phyloP scores from a whole-genome alignment of 2,888 invertebrate genomes.

The Drosophila siamana region DNA sequence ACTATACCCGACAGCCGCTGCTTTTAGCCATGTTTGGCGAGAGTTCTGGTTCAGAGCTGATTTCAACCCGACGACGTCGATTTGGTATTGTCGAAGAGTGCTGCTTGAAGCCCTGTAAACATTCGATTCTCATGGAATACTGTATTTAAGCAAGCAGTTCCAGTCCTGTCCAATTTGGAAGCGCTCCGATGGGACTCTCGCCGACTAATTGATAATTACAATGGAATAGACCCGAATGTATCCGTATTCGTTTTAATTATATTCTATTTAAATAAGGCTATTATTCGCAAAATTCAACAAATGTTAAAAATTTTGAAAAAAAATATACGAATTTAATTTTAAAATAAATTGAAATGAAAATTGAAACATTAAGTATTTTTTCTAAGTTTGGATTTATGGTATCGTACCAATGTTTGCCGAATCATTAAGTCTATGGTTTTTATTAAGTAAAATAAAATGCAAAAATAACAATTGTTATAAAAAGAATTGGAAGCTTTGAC shows the following conservation, averaged over 20 bases:
- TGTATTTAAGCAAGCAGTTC: slow-evolving; percentile 45
- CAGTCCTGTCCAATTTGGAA: too few relatives aligned
- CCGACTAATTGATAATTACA: neutral
- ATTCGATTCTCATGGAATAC: slow-evolving; percentile 64
- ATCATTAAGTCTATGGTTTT: too few relatives aligned
- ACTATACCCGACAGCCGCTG: slow-evolving; percentile 45
- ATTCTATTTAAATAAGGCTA: neutral
- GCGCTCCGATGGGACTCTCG: neutral
- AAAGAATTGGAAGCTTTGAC: too few relatives aligned
- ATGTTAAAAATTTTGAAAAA: neutral
- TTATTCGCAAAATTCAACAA: neutral
- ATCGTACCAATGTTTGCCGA: too few relatives aligned
- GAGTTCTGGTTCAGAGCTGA: slow-evolving; percentile 42
- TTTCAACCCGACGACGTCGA: slow-evolving; percentile 71
- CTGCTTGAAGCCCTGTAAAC: slow-evolving; percentile 73
- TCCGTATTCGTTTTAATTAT: too few relatives aligned
- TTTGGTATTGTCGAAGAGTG: slow-evolving; percentile 74
- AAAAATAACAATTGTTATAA: too few relatives aligned
- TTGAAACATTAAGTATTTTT: neutral
- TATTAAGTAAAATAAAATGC: too few relatives aligned
- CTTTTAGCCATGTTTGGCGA: slow-evolving; percentile 54
- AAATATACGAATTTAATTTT: neutral
- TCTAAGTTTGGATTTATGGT: too few relatives aligned
- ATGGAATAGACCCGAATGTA: too few relatives aligned
- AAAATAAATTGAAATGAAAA: neutral